Percentiles rank a stretch among this genome's conserved stretches.
phyloP scores from a whole-genome alignment of 2,888 invertebrate genomes.

The Stramonita haemastoma region DNA sequence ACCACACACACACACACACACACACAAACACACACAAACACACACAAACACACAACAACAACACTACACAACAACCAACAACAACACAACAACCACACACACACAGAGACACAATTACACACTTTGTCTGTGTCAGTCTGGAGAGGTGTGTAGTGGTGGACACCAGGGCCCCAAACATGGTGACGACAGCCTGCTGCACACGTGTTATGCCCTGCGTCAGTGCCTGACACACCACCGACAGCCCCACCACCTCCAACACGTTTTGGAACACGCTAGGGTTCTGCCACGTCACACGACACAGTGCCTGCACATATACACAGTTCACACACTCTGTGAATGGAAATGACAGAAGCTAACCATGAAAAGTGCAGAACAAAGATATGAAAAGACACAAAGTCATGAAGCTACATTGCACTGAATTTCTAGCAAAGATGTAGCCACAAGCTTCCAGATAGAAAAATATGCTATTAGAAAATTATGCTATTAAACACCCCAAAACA shows the following conservation, averaged over 20 bases:
- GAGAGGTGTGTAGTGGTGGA: conserved; percentile 65
- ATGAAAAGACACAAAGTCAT: neutral
- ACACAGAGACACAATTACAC: neutral
- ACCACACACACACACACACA: too few species aligned
- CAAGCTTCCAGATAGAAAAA: too few species aligned
- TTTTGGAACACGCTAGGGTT: conserved; percentile 73
- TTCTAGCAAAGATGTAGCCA: neutral
- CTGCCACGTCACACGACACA: conserved; percentile 74
- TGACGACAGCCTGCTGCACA: conserved; percentile 76
- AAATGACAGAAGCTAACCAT: neutral
- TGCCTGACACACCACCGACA: conserved; percentile 71
- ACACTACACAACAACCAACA: neutral
- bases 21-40: too few species aligned
- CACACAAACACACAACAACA: neutral
- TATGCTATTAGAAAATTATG: too few species aligned
- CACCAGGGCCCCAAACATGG: conserved; percentile 75
- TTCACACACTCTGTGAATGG: neutral
- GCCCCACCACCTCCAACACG: conserved; percentile 76
- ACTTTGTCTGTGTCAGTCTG: conserved; percentile 74
- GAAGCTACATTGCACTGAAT: neutral
- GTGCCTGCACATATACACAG: conserved; percentile 64
- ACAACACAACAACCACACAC: neutral
- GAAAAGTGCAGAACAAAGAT: neutral
- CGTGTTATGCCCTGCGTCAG: conserved; percentile 71
- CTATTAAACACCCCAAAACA: too few species aligned